These are phyloP conservation scores for Ennomos erosarius DNA, from an alignment of 2,888 invertebrate genomes.

Conservation along the genomic window DNA sequence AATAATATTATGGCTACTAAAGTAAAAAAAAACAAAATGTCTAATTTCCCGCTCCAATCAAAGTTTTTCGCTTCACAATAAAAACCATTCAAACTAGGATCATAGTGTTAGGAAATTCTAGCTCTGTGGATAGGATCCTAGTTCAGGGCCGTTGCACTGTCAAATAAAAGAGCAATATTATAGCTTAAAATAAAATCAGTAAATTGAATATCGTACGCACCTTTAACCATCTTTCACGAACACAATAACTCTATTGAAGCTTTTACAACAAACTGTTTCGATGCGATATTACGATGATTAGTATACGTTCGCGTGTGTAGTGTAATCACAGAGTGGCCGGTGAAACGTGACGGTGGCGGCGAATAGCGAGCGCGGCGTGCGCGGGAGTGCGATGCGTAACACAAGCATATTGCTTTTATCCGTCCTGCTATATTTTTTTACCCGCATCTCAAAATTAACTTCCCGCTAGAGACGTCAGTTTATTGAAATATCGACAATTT, in stretches of 20 bases:
- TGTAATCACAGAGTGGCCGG: neutral
- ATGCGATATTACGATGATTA: neutral
- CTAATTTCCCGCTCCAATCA: no score
- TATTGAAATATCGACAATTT: constrained; percentile 2
- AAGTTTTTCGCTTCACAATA: no score
- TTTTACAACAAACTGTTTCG: neutral
- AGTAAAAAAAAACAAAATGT: no score
- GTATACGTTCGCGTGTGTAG: neutral
- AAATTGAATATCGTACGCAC: constrained; percentile 44
- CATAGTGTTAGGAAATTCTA: no score
- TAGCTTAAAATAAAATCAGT: constrained; percentile 2
- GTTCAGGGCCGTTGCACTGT: no score
- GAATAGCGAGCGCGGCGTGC: neutral
- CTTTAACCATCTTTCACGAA: constrained; percentile 47
- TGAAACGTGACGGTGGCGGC: no score
- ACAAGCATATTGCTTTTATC: constrained; percentile 21
- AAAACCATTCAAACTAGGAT: no score
- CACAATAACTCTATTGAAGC: constrained; percentile 3
- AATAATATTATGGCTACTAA: no score
- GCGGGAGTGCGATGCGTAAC: constrained; percentile 8
- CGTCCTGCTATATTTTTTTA: constrained; percentile 10
- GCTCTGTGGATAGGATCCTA: no score
- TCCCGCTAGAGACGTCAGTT: constrained; percentile 4
- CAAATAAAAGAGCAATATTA: no score
- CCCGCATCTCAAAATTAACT: constrained; percentile 16